phyloP scores from a whole-genome alignment of 2,888 invertebrate genomes.

The Chaetoderma sp. region DNA sequence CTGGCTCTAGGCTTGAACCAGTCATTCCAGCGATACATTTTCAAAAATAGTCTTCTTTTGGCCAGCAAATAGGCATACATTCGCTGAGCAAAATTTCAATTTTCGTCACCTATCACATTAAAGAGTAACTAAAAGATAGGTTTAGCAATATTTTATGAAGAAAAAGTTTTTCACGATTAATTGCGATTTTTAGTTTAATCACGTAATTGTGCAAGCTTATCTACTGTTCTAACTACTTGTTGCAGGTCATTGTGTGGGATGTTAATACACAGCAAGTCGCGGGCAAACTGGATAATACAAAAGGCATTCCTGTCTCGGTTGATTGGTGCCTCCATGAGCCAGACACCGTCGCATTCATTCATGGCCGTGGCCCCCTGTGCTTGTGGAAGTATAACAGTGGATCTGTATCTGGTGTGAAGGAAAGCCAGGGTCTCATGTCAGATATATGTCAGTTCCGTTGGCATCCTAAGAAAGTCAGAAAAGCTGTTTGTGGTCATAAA shows the following conservation, averaged over 20 bases:
- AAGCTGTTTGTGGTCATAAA: constrained; percentile 66
- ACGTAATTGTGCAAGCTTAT: too few species aligned
- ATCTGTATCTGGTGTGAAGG: constrained; percentile 43
- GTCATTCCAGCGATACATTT: too few species aligned
- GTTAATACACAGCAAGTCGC: constrained; percentile 62
- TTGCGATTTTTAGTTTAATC: too few species aligned
- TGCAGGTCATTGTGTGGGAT: constrained; percentile 68
- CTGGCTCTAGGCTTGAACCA: too few species aligned
- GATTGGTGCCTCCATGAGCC: constrained; percentile 64
- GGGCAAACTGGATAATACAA: constrained; percentile 52
- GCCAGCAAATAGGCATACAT: too few species aligned
- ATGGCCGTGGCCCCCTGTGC: constrained; percentile 59
- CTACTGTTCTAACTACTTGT: too few species aligned
- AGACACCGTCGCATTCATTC: constrained; percentile 52
- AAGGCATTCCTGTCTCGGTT: constrained; percentile 54
- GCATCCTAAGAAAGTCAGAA: constrained; percentile 61
- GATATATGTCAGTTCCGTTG: constrained; percentile 60
- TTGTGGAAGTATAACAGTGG: constrained; percentile 58
- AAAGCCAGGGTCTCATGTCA: constrained; percentile 51
- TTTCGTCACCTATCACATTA: too few species aligned
- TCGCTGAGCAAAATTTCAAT: too few species aligned
- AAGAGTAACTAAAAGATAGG: too few species aligned
- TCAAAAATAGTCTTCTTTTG: too few species aligned
- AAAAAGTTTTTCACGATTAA: background rate
- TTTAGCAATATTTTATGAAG: too few species aligned